A percentile compares a stretch with the other conserved stretches of the same genome.
Evolutionary conservation across 2,797 vertebrate species (phyloP).

Genomic region (Enteromius anoplus): DNA sequence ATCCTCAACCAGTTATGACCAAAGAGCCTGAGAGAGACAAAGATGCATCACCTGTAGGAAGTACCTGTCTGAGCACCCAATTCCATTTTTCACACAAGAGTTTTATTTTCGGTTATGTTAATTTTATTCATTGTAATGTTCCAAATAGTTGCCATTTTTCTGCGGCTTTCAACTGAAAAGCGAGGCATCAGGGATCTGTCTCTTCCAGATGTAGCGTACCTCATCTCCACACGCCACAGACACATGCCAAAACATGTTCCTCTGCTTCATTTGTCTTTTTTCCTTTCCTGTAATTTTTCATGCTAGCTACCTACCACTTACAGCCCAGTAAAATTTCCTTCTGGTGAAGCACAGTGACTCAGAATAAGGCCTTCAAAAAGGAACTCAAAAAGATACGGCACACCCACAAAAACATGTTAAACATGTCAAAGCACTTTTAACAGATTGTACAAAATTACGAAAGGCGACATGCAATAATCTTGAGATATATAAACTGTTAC

Average conservation of each 20-base stretch:
- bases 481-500: neutral
- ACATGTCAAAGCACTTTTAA: slow-evolving; percentile 3
- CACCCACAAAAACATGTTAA: slow-evolving; percentile 20
- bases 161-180: neutral
- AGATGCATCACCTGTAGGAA: slow-evolving; percentile 73
- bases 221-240: slow-evolving; percentile 18
- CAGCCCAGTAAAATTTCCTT: slow-evolving; percentile 52
- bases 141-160: neutral
- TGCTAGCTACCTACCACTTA: slow-evolving; percentile 53
- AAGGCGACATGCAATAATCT: neutral
- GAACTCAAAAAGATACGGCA: slow-evolving; percentile 31
- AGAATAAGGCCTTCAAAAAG: slow-evolving; percentile 44
- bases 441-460: neutral
- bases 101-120: slow-evolving; percentile 56
- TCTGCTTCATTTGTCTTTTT: slow-evolving; percentile 39
- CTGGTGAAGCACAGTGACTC: slow-evolving; percentile 39
- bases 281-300: slow-evolving; percentile 56
- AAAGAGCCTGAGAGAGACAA: slow-evolving; percentile 72
- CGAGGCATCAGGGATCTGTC: slow-evolving; percentile 13
- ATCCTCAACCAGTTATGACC: slow-evolving; percentile 78
- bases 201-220: slow-evolving; percentile 21
- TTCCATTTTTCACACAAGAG: slow-evolving; percentile 50
- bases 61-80: slow-evolving; percentile 57
- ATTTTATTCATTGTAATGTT: slow-evolving; percentile 43
- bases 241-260: slow-evolving; percentile 52